Evolutionary conservation across 2,113 vertebrate species (phyloP).

Genomic region (rabbit (Oryctolagus cuniculus)): DNA sequence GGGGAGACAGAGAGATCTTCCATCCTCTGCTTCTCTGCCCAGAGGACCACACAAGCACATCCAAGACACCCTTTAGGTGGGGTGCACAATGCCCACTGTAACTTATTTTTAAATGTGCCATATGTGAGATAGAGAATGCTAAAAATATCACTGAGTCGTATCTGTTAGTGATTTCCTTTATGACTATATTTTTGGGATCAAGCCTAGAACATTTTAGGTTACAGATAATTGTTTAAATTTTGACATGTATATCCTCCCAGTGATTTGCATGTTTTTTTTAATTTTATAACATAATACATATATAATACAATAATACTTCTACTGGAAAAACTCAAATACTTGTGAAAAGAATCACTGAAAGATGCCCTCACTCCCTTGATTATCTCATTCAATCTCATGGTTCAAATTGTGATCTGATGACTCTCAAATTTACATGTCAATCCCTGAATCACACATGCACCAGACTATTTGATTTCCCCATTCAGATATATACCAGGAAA

Average conservation of each 20-base stretch:
- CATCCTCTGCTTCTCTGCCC: no score
- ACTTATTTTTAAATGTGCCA: constrained; percentile 5
- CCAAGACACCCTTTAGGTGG: no score
- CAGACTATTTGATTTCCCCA: neutral
- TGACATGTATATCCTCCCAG: constrained; percentile 30
- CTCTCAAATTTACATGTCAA: neutral
- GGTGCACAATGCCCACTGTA: no score
- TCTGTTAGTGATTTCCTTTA: constrained; percentile 4
- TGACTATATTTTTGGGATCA: constrained; percentile 3
- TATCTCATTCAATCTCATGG: neutral
- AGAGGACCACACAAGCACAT: no score
- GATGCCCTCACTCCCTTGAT: neutral
- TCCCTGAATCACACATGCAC: neutral
- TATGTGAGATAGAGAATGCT: neutral
- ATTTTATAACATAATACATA: neutral
- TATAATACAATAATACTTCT: constrained; percentile 7
- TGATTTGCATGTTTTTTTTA: neutral
- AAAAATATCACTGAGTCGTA: neutral
- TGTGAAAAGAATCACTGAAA: constrained; percentile 4
- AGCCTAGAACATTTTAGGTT: constrained; percentile 1
- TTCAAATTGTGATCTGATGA: constrained; percentile 1
- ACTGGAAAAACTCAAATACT: neutral
- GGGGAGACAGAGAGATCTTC: no score
- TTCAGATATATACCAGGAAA: neutral
- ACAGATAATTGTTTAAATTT: neutral